Evolutionary conservation across 1,140 invertebrate species (phyloP).

Genomic region (Ceratina calcarata): DNA sequence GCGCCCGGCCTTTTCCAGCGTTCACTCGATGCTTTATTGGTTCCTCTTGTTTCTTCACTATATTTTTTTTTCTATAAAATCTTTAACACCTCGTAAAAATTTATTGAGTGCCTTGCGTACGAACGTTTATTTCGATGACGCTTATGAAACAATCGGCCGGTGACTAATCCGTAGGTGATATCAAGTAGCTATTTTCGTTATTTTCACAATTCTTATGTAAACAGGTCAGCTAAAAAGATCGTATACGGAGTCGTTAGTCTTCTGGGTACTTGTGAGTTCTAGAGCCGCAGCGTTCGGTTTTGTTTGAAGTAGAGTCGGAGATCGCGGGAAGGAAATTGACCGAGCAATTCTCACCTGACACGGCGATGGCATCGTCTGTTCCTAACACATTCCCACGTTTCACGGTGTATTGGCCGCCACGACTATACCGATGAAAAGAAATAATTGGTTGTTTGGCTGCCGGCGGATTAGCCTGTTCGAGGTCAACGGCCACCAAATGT

Average conservation of each 20-base stretch:
- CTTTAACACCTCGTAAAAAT: not conserved
- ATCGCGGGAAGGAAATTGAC: conserved; percentile 39
- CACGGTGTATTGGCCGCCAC: conserved; percentile 48
- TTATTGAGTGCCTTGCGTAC: not conserved
- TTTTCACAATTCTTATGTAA: not conserved
- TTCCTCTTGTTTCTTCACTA: not conserved
- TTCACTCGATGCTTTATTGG: not conserved
- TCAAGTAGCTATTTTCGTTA: conserved; percentile 3
- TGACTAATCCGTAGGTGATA: conserved; percentile 19
- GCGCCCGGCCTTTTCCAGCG: conserved; percentile 13
- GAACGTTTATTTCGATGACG: not conserved
- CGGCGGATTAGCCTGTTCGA: conserved; percentile 74
- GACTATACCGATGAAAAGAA: conserved; percentile 67
- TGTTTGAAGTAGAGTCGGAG: not conserved
- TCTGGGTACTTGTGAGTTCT: not conserved
- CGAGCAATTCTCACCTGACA: conserved; percentile 55
- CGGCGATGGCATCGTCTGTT: conserved; percentile 14
- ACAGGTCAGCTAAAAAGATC: not conserved
- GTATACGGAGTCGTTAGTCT: not conserved
- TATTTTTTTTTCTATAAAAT: too few relatives aligned
- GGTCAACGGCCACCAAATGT: conserved; percentile 78
- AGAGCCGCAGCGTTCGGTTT: not conserved
- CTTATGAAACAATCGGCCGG: not conserved
- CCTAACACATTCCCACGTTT: conserved; percentile 57
- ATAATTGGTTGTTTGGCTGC: conserved; percentile 76